Percentiles rank a stretch among this genome's conserved stretches.
Evolutionary conservation across 2,888 invertebrate genomes (phyloP).

Genomic region (Creontiades dilutus): DNA sequence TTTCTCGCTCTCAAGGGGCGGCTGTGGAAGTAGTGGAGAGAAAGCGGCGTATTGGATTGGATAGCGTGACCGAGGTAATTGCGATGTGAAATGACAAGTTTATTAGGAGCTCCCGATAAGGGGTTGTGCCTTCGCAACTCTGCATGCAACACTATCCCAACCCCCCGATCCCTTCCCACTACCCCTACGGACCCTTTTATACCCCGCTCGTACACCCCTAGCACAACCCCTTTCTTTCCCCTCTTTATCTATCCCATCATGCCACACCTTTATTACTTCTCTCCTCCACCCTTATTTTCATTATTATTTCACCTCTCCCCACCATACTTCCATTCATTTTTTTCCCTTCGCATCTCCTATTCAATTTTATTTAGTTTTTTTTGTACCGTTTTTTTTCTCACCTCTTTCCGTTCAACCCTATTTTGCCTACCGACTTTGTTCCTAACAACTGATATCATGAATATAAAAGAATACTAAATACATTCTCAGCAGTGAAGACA

Average conservation of each 20-base stretch:
- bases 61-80: conserved; percentile 69
- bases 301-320: background rate
- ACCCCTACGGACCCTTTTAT: background rate
- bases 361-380: conserved; percentile 19
- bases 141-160: conserved; percentile 53
- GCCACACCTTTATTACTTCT: conserved; percentile 19
- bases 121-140: conserved; percentile 31
- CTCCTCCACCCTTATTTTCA: background rate
- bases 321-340: background rate
- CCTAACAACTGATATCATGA: conserved; percentile 12
- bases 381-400: background rate
- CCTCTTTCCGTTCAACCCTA: background rate
- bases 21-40: background rate
- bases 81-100: conserved; percentile 72
- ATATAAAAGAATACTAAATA: background rate
- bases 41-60: conserved; percentile 7
- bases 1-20: background rate
- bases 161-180: background rate
- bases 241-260: background rate
- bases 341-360: background rate
- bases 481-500: background rate
- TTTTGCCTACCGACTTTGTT: background rate
- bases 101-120: conserved; percentile 65
- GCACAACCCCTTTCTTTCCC: background rate
- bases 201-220: background rate